phyloP scores from a whole-genome alignment of 2,113 vertebrate genomes.

The Periophthalmodon schlosseri region DNA sequence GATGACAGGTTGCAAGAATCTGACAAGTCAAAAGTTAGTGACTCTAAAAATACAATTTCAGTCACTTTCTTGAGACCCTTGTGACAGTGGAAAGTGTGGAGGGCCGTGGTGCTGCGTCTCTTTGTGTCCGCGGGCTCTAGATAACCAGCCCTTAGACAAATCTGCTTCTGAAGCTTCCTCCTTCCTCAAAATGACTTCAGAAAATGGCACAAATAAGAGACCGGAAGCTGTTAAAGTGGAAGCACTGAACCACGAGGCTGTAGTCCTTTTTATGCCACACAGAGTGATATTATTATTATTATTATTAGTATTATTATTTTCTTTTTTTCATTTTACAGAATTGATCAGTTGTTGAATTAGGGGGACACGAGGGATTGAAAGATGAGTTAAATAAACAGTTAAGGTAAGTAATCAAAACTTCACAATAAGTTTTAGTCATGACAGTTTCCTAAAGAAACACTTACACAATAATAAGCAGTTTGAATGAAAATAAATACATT shows the following conservation, averaged over 20 bases:
- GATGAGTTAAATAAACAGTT: background rate
- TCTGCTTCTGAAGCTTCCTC: conserved; percentile 47
- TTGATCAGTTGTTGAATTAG: too few species aligned
- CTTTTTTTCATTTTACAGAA: too few species aligned
- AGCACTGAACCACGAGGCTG: conserved; percentile 21
- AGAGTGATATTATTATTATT: background rate
- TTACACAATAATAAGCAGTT: background rate
- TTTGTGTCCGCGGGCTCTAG: conserved; percentile 61
- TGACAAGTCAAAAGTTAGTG: conserved; percentile 77
- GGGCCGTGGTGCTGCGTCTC: conserved; percentile 34
- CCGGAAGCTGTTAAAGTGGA: conserved; percentile 30
- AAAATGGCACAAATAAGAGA: conserved; percentile 42
- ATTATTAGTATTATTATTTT: too few species aligned
- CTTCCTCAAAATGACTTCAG: conserved; percentile 39
- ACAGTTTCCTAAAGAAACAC: background rate
- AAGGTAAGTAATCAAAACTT: background rate
- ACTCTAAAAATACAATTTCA: conserved; percentile 75
- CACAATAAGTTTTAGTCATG: background rate
- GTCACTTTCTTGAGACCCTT: conserved; percentile 65
- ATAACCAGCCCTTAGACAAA: conserved; percentile 55
- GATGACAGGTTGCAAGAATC: conserved; percentile 77
- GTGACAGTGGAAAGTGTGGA: conserved; percentile 63
- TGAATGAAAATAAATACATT: background rate
- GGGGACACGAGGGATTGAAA: background rate
- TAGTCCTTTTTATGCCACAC: conserved; percentile 8